Conservation (phyloP, 1,140 invertebrate species). For the Tyrophagus putrescentiae region DNA sequence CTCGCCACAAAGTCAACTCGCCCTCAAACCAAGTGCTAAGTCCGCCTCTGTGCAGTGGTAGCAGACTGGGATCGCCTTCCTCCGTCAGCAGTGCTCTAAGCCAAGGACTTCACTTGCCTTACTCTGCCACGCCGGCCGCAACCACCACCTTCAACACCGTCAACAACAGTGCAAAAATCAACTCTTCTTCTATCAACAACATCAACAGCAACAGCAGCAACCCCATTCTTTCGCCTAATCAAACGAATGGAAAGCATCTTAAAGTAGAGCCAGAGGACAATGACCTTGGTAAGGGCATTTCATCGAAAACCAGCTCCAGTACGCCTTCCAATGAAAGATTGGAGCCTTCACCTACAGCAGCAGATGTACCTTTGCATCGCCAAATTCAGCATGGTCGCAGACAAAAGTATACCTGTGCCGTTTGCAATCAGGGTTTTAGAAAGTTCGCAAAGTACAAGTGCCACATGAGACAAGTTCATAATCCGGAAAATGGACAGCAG, state of each 20-base stretch:
- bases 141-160: too few species aligned
- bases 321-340: too few species aligned
- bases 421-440: conserved; percentile 3
- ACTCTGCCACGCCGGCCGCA: too few species aligned
- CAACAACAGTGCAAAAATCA: too few species aligned
- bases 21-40: conserved; percentile 6
- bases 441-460: background rate
- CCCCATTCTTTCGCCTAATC: background rate
- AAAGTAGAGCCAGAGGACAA: background rate
- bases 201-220: background rate
- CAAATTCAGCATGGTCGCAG: background rate
- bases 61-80: background rate
- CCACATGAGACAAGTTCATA: conserved; percentile 8
- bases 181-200: too few species aligned
- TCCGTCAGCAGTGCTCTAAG: background rate
- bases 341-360: too few species aligned
- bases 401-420: conserved; percentile 3
- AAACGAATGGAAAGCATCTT: background rate
- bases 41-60: background rate
- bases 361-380: too few species aligned
- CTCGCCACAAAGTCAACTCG: conserved; percentile 8
- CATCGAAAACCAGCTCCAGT: too few species aligned
- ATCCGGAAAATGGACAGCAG: background rate
- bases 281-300: too few species aligned
- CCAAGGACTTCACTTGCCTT: too few species aligned